Base-by-base conservation (phyloP, 2,888 invertebrate genomes). In the Phania funesta region DNA sequence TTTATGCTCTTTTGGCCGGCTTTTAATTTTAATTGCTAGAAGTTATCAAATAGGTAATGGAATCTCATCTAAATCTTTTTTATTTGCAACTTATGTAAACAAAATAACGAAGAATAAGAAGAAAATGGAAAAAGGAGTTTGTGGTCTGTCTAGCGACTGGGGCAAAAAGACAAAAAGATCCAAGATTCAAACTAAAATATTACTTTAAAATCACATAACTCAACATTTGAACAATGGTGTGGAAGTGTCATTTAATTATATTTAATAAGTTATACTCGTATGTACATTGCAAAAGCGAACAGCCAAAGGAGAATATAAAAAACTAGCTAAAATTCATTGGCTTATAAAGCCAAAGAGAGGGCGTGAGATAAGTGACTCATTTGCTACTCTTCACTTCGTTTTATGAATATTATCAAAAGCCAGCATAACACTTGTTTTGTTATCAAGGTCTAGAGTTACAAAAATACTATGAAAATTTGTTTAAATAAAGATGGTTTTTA, bases 191-290 rank as follows among this genome's bases (percentile, higher is more conserved):
- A n/a, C 26, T 11, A 8, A 29, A 73, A 52, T 16, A 41, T 52
- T 44, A 2, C 44, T 35, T 41, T 18, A 29, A 24, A 32, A 68
- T 62, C 24, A 35, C 29, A 18, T 29, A 73, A 54, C 62, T 38
- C 67, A 54, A n/a, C 18, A 52, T 60, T 58, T 16, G 56, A 81
- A 81, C 80, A 81, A 81, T 81, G 80, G 76, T 81, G 80, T 81
- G 80, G 76, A 73, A 58, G 67, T 76, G n/a, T n/a, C 60, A 76
- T 76, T 76, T 76, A 75, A 80, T 80, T 80, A 75, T 80, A 71
- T 73, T 76, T 76, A 73, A 67, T 73, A 67, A 76, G 54, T 58
- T 26, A 26, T 26, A 26, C 26, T 62, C 67, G 35, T 50, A 32
- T 50, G 32, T 29, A n/a, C 3, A 9, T 22, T 54, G 8, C 29